These are phyloP conservation scores for Xenus cinereus DNA, from an alignment of 2,113 vertebrate species.

Conservation along the genomic window DNA sequence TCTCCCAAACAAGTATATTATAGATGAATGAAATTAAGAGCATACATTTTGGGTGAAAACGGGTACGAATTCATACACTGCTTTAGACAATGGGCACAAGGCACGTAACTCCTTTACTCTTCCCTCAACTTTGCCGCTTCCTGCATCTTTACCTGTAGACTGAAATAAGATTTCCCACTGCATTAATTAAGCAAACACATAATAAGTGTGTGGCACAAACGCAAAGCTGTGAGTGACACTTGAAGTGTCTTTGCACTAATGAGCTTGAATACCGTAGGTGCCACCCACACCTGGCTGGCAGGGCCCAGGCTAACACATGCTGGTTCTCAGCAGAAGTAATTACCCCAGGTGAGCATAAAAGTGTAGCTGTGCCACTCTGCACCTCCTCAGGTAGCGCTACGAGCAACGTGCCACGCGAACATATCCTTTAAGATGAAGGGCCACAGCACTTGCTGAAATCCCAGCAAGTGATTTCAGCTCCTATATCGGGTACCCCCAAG, in stretches of 20 bases:
- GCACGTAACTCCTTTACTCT: background rate
- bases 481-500: rapidly evolving
- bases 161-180: background rate
- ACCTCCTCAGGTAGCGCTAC: background rate
- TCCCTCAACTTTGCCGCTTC: background rate
- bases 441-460: background rate
- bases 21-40: background rate
- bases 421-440: background rate
- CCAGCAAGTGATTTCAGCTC: background rate
- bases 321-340: background rate
- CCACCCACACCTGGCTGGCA: background rate
- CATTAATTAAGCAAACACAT: background rate
- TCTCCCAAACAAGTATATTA: background rate
- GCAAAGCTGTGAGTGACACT: background rate
- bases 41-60: background rate
- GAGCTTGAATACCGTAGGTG: background rate
- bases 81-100: background rate
- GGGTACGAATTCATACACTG: background rate
- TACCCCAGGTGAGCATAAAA: background rate
- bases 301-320: background rate
- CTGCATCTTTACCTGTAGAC: background rate
- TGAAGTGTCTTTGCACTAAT: background rate
- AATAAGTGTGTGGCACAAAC: background rate
- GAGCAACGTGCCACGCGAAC: rapidly evolving
- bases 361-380: background rate